phyloP scores from a whole-genome alignment of 1,140 invertebrate species.

The Pseudomyrmex gracilis region DNA sequence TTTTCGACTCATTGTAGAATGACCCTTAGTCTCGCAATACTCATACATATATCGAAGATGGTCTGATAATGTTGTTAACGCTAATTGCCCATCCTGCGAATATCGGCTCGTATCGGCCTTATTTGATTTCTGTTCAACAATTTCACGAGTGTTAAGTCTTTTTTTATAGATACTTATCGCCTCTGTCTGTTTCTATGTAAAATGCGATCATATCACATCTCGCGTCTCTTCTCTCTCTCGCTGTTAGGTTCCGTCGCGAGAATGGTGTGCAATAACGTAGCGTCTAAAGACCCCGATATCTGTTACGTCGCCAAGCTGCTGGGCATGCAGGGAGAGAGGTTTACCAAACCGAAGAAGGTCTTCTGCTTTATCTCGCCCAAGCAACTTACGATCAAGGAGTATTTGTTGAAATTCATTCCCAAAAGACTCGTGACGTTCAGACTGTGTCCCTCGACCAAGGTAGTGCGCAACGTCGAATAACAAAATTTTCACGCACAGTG shows the following conservation, averaged over 20 bases:
- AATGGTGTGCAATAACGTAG: conserved; percentile 94
- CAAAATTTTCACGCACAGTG: not conserved
- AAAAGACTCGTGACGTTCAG: conserved; percentile 96
- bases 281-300: conserved; percentile 92
- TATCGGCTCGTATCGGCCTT: too few species aligned
- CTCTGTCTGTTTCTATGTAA: conserved; percentile 56
- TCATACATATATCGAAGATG: too few species aligned
- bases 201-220: conserved; percentile 3
- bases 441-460: conserved; percentile 96
- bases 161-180: too few species aligned
- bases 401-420: conserved; percentile 96
- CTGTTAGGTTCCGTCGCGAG: conserved; percentile 91
- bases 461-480: conserved; percentile 79
- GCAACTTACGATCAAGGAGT: conserved; percentile 96
- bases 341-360: conserved; percentile 93
- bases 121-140: too few species aligned
- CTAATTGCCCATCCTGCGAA: too few species aligned
- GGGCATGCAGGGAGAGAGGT: conserved; percentile 89
- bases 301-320: conserved; percentile 94
- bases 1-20: too few species aligned
- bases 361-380: conserved; percentile 95
- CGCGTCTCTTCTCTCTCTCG: not conserved
- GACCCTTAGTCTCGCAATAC: too few species aligned
- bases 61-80: too few species aligned
- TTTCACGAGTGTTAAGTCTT: too few species aligned